Percentiles rank a stretch among this genome's conserved stretches.
Conservation (phyloP, 2,113 vertebrate genomes). For the Jacana jacana region DNA sequence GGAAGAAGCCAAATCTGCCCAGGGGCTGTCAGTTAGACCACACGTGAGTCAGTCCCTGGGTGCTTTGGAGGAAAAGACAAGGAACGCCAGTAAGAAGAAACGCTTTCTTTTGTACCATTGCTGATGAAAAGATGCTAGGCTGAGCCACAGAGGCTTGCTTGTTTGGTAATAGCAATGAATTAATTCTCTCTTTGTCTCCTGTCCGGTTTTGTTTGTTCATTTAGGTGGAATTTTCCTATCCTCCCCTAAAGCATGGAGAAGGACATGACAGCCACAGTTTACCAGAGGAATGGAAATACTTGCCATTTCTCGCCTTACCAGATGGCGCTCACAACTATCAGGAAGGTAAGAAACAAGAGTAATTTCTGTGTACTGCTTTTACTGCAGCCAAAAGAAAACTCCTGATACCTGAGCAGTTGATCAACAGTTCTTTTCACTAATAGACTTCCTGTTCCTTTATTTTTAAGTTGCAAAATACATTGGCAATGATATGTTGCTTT, state of each 20-base stretch:
- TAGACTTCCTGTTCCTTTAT: neutral
- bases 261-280: constrained; percentile 88
- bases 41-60: neutral
- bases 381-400: neutral
- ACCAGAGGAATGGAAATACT: constrained; percentile 95
- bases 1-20: neutral
- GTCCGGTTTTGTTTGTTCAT: constrained; percentile 19
- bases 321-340: constrained; percentile 98
- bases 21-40: neutral
- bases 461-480: neutral
- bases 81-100: neutral
- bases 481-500: neutral
- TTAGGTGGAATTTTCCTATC: constrained; percentile 97
- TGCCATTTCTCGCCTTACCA: constrained; percentile 93
- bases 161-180: neutral
- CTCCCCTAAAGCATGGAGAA: constrained; percentile 85
- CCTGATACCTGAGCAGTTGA: neutral
- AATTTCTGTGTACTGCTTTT: neutral
- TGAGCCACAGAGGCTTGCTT: neutral
- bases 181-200: neutral
- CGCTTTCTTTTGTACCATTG: neutral
- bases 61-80: neutral
- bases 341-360: constrained; percentile 79
- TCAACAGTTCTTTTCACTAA: neutral
- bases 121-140: neutral